A percentile compares a stretch with the other conserved stretches of the same genome.
phyloP scores from a whole-genome alignment of 2,797 vertebrate species.

The Cossypha polioptera region DNA sequence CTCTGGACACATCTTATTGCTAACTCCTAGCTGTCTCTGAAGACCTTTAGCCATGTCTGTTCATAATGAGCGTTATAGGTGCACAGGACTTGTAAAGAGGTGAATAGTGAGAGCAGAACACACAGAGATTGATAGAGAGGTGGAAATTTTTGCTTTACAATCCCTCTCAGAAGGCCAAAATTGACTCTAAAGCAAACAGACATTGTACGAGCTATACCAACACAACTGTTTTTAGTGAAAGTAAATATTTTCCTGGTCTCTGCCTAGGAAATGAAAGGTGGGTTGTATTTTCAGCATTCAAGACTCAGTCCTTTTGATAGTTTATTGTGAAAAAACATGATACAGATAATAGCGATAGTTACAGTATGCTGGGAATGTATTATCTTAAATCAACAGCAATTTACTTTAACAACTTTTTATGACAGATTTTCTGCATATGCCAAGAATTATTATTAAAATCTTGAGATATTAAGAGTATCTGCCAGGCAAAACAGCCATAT shows the following conservation, averaged over 20 bases:
- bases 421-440: background rate
- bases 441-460: background rate
- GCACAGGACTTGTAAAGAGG: background rate
- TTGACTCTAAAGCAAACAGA: background rate
- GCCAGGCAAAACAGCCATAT: background rate
- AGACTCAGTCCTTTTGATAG: background rate
- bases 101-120: background rate
- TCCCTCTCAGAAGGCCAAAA: background rate
- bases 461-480: background rate
- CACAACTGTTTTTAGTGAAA: background rate
- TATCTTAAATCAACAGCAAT: background rate
- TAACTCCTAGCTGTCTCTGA: background rate
- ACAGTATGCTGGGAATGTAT: background rate
- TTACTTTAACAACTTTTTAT: background rate
- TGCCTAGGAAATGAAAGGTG: background rate
- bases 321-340: background rate
- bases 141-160: background rate
- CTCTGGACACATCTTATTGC: background rate
- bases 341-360: background rate
- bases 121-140: background rate
- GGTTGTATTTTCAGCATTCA: background rate
- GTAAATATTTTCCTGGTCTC: background rate
- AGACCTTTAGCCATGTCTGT: background rate
- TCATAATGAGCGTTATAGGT: background rate
- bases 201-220: background rate